Conservation (phyloP, 2,797 vertebrate genomes). For the Ceryle rudis region DNA sequence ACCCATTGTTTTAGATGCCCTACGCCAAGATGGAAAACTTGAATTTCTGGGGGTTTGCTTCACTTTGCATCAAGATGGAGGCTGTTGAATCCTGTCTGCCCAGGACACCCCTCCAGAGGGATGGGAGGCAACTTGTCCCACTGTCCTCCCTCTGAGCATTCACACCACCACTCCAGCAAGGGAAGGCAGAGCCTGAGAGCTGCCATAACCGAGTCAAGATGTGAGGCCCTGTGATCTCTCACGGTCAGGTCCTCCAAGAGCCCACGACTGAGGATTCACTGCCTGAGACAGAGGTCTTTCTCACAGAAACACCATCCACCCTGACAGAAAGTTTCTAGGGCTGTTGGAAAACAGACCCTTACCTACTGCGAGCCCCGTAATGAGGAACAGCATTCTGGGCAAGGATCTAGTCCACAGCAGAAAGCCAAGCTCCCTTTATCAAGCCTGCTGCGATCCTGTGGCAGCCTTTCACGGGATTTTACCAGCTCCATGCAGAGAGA, state of each 20-base stretch:
- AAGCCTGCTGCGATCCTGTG: neutral
- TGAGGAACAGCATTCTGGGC: neutral
- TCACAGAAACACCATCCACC: neutral
- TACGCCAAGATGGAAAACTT: neutral
- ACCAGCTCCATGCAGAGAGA: neutral
- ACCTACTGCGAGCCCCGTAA: neutral
- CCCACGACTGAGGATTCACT: neutral
- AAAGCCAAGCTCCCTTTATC: neutral
- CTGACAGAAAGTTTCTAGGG: neutral
- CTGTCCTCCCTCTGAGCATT: neutral
- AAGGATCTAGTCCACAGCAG: neutral
- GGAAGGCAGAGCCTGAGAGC: neutral
- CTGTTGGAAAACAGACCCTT: neutral
- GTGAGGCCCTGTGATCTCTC: neutral
- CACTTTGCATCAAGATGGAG: neutral
- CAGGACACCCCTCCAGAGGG: neutral
- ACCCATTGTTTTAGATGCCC: neutral
- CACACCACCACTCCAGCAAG: neutral
- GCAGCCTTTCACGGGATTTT: neutral
- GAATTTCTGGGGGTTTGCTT: neutral
- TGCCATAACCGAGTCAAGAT: fast-evolving
- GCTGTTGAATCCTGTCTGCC: neutral
- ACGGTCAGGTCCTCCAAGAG: fast-evolving
- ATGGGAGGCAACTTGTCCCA: neutral
- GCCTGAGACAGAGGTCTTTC: neutral